Conservation (phyloP, 2,797 vertebrate genomes). For the Crypturellus tataupa region DNA sequence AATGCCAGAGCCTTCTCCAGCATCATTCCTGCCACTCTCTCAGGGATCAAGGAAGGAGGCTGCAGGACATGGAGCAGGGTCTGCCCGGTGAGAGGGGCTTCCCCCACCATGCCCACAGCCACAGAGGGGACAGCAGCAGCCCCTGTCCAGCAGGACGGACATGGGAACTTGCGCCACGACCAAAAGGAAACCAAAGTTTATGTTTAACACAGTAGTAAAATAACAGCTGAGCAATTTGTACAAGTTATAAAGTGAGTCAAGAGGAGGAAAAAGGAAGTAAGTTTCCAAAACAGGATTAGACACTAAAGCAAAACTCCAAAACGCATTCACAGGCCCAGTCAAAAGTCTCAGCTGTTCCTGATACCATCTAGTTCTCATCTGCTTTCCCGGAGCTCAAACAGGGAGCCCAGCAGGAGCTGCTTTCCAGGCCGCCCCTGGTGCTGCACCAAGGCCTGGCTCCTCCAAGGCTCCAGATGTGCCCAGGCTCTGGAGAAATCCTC, state of each 20-base stretch:
- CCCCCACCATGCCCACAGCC: neutral
- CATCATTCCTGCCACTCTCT: neutral
- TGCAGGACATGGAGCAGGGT: neutral
- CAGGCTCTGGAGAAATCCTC: conserved; percentile 16
- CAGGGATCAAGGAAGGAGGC: neutral
- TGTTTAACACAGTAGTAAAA: neutral
- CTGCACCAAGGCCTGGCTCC: neutral
- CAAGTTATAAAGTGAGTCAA: neutral
- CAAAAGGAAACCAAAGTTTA: neutral
- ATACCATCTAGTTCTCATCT: neutral
- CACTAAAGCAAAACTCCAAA: neutral
- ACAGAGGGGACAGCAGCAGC: neutral
- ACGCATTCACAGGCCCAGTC: rapidly evolving
- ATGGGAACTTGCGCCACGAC: rapidly evolving
- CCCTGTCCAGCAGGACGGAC: rapidly evolving
- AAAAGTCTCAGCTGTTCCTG: neutral
- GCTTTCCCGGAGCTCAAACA: neutral
- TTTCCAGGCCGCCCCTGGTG: neutral
- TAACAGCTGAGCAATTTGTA: neutral
- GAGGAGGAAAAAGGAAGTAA: conserved; percentile 6
- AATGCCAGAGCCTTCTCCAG: neutral
- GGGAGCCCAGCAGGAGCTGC: neutral
- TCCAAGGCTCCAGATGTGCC: neutral
- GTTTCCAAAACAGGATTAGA: conserved; percentile 9
- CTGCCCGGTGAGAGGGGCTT: neutral